A percentile compares a stretch with the other conserved stretches of the same genome.
Conservation (phyloP, 1,140 invertebrate species). For the Metopolophium dirhodum region DNA sequence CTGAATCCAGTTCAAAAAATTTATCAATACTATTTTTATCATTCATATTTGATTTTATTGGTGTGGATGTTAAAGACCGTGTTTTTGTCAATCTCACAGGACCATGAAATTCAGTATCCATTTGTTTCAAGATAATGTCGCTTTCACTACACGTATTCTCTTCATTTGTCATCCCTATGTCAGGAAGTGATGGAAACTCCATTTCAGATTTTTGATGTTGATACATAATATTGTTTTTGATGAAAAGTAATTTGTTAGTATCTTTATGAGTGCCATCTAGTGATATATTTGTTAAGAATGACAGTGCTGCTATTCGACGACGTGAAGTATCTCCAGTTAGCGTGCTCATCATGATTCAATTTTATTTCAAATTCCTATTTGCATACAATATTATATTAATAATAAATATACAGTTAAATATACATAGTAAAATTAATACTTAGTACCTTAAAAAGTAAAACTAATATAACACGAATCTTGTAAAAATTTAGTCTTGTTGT, state of each 20-base stretch:
- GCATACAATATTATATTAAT: neutral
- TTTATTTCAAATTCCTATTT: neutral
- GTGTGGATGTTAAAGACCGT: slow-evolving; percentile 29
- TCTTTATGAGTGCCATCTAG: slow-evolving; percentile 89
- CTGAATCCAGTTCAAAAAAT: slow-evolving; percentile 58
- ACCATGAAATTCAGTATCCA: slow-evolving; percentile 58
- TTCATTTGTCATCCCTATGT: slow-evolving; percentile 44
- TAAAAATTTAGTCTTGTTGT: neutral
- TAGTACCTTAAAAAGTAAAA: neutral
- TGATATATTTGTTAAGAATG: slow-evolving; percentile 93
- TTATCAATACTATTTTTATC: slow-evolving; percentile 55
- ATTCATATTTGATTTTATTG: slow-evolving; percentile 56
- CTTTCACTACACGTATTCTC: slow-evolving; percentile 60
- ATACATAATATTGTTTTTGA: slow-evolving; percentile 38
- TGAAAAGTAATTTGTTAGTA: slow-evolving; percentile 71
- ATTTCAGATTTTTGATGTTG: neutral
- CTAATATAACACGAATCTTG: neutral
- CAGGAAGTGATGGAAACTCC: neutral
- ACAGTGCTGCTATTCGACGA: slow-evolving; percentile 82
- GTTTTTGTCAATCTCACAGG: slow-evolving; percentile 40
- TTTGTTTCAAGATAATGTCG: slow-evolving; percentile 60
- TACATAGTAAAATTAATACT: neutral
- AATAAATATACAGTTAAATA: neutral
- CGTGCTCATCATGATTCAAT: slow-evolving; percentile 12
- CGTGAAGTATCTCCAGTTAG: slow-evolving; percentile 61